Evolutionary conservation across 2,113 vertebrate species (phyloP).

Genomic region (Coptodon rendalli): DNA sequence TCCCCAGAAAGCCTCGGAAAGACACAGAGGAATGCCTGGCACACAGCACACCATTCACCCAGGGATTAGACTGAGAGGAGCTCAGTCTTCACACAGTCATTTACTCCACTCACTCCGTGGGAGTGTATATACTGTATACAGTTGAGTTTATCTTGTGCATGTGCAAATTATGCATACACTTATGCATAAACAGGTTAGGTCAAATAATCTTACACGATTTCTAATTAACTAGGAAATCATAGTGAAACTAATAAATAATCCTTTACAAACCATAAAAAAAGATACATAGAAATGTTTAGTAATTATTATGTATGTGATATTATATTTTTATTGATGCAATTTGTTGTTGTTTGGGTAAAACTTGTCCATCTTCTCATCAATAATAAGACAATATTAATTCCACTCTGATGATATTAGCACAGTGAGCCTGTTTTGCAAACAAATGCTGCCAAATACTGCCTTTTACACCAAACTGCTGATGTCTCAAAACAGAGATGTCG

Average conservation of each 20-base stretch:
- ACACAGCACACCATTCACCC: constrained; percentile 67
- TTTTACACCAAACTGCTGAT: background rate
- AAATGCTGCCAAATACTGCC: background rate
- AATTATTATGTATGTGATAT: background rate
- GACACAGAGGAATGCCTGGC: constrained; percentile 69
- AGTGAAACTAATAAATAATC: background rate
- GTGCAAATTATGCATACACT: background rate
- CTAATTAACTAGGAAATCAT: background rate
- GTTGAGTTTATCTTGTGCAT: background rate
- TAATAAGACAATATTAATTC: background rate
- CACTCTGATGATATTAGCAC: background rate
- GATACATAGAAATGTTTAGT: background rate
- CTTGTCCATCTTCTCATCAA: background rate
- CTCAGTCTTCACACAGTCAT: constrained; percentile 51
- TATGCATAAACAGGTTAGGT: background rate
- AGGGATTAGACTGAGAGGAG: constrained; percentile 57
- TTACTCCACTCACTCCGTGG: constrained; percentile 33
- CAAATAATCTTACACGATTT: background rate
- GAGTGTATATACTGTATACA: background rate
- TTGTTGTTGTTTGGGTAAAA: background rate
- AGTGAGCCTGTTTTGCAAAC: background rate
- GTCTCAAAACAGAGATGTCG: background rate
- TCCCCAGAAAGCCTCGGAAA: constrained; percentile 61
- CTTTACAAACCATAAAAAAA: background rate
- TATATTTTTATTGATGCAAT: background rate